phyloP scores from a whole-genome alignment of 2,797 vertebrate genomes.

The Anguilla anguilla region DNA sequence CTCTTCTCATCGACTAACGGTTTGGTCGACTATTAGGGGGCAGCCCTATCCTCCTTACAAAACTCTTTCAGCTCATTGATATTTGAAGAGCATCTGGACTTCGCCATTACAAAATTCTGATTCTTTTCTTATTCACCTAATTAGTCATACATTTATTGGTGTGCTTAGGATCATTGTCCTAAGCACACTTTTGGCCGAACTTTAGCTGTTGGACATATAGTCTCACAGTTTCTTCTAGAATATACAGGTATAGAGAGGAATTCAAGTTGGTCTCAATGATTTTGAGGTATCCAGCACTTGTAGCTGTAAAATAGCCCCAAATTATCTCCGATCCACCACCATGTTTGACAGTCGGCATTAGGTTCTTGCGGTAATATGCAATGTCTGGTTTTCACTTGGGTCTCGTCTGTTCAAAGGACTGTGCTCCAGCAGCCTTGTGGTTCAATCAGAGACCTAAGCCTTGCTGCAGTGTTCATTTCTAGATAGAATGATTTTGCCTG shows the following conservation, averaged over 20 bases:
- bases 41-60: no score
- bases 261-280: not conserved
- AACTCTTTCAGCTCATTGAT: no score
- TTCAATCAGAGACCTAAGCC: not conserved
- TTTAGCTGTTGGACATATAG: not conserved
- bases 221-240: not conserved
- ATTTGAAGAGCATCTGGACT: no score
- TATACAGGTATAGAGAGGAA: not conserved
- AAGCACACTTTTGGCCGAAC: not conserved
- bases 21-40: no score
- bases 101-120: no score
- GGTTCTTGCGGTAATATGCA: not conserved
- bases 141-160: no score
- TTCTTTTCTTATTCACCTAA: no score
- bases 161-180: not conserved
- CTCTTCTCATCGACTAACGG: no score
- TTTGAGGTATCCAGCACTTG: not conserved
- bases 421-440: not conserved
- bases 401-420: not conserved
- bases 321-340: not conserved
- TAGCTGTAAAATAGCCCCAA: not conserved
- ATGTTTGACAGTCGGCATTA: not conserved
- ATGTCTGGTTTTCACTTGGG: not conserved
- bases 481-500: no score
- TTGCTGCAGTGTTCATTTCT: no score